Evolutionary conservation across 2,797 vertebrate species (phyloP).

Genomic region (Rhadinocentrus ornatus): DNA sequence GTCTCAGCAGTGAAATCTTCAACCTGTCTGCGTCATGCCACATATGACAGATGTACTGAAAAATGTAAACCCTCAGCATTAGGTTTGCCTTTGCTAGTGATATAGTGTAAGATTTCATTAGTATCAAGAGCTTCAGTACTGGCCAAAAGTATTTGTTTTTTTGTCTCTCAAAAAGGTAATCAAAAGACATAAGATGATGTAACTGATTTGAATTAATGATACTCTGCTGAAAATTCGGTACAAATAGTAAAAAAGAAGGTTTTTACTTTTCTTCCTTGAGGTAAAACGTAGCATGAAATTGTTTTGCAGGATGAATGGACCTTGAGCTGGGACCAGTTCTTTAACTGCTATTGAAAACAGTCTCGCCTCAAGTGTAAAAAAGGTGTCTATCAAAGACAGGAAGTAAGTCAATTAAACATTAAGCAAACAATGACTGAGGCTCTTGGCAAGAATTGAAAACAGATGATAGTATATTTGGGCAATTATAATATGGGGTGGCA

Average conservation of each 20-base stretch:
- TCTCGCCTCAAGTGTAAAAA: not conserved
- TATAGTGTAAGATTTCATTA: slow-evolving; percentile 35
- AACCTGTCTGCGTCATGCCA: slow-evolving; percentile 54
- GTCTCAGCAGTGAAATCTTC: slow-evolving; percentile 61
- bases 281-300: not conserved
- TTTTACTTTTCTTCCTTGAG: not conserved
- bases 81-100: slow-evolving; percentile 34
- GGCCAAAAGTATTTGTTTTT: slow-evolving; percentile 14
- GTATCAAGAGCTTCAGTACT: slow-evolving; percentile 23
- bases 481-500: not conserved
- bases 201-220: slow-evolving; percentile 1
- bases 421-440: not conserved
- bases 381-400: not conserved
- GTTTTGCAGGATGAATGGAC: not conserved
- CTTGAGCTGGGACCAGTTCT: not conserved
- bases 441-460: not conserved
- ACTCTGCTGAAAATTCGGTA: not conserved
- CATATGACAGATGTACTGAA: slow-evolving; percentile 40
- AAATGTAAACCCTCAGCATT: slow-evolving; percentile 54
- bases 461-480: not conserved
- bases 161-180: slow-evolving; percentile 14
- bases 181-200: not conserved
- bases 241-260: not conserved
- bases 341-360: not conserved
- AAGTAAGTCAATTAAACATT: not conserved